Evolutionary conservation across 1,140 invertebrate species (phyloP), one percentile per base, ranked within the genome.

Genomic region (Drosophila kohkoa): DNA sequence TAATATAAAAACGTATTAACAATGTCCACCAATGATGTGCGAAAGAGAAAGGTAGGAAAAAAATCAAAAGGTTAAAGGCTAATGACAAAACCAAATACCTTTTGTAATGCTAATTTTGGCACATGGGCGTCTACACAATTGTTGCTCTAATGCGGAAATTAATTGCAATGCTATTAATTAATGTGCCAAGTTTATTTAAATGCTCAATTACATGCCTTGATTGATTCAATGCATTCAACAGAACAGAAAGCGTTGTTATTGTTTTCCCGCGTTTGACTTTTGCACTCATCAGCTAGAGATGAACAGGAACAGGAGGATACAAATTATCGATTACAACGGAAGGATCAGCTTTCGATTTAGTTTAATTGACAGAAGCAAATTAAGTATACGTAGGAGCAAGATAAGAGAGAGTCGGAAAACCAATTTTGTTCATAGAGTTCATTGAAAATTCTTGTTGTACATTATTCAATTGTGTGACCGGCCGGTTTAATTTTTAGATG

Each of bases 1-100:
- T 57, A 55, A 43, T 68, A 57, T 41, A 82, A 72, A 71, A 79
- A 58, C 3, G 20, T 5, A 66, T 45, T 13, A 58, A 65, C 55
- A 67, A 88, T 89, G 85, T 58, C 80, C 55, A 75, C 65, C 63
- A 75, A 51, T 63, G 83, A 89, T 64, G 74, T 88, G 77, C 80
- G 83, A 52, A 83, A 88, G 73, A 80, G 83, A 77, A 88, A 88
- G 75, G 83, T 88, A 83, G 46, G 83, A 60, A 82, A 72, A 82
- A 38, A 32, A 7, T 75, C 66, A 82, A 38, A 32, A 7, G 78
- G 68, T 79, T 51, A 83, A 55, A 69, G 41, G 46, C 32, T 48
- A 43, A 54, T 45, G 20, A 25, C 20, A 11, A 32, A 65, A 55
- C 8, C 1, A 54, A 60, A 65, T 57, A n/a, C 11, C 11, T 43